These are phyloP conservation scores for Probosciger aterrimus DNA, from an alignment of 2,113 vertebrate species.

Conservation along the genomic window DNA sequence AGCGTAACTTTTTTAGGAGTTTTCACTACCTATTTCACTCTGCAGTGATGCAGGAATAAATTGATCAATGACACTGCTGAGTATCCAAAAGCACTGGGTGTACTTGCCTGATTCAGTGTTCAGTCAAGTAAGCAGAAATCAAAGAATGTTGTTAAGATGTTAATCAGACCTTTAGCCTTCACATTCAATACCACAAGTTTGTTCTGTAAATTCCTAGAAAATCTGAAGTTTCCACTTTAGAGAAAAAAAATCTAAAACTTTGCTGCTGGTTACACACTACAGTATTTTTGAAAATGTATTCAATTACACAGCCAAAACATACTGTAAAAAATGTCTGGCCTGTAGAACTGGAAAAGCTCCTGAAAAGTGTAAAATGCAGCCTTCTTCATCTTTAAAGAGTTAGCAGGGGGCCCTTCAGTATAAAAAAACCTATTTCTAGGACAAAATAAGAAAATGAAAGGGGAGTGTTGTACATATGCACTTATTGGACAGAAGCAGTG, in stretches of 20 bases:
- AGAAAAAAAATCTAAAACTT: not conserved
- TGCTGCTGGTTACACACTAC: not conserved
- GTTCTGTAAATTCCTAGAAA: not conserved
- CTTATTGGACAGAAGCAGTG: not conserved
- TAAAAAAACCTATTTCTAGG: not conserved
- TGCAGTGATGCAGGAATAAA: not conserved
- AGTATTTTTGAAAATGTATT: not conserved
- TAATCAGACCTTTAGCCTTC: conserved; percentile 47
- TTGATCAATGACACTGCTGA: not conserved
- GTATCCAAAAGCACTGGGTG: not conserved
- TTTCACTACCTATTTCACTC: not conserved
- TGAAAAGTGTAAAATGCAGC: not conserved
- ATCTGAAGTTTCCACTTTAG: not conserved
- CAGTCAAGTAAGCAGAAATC: conserved; percentile 47
- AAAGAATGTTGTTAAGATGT: conserved; percentile 39
- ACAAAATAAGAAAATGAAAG: not conserved
- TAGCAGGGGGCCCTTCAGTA: not conserved
- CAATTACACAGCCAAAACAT: not conserved
- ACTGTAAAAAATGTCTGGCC: not conserved
- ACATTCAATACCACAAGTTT: not conserved
- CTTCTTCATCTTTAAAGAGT: not conserved
- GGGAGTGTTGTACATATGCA: not conserved
- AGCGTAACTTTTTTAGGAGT: not conserved
- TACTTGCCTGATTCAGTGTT: not conserved
- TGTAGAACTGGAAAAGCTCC: not conserved